These are phyloP conservation scores for Mobula hypostoma DNA, from an alignment of 2,113 vertebrate species.

Conservation along the genomic window DNA sequence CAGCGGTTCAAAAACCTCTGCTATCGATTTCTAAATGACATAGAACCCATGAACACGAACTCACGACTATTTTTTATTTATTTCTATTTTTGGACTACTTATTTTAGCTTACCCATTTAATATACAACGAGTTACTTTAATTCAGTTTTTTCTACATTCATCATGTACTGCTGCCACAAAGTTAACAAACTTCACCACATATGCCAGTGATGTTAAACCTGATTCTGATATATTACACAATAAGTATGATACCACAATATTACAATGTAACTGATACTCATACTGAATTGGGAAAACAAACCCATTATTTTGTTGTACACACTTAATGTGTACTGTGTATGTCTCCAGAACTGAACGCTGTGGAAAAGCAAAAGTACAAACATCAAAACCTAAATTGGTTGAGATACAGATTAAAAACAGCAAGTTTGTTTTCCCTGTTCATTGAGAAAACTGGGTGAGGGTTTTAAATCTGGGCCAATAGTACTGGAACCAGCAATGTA, in stretches of 20 bases:
- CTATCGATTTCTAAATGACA: too few relatives aligned
- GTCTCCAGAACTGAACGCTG: neutral
- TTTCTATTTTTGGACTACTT: too few relatives aligned
- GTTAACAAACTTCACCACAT: too few relatives aligned
- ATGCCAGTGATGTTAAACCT: too few relatives aligned
- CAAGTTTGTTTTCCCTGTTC: neutral
- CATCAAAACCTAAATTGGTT: neutral
- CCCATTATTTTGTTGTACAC: neutral
- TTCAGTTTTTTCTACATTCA: too few relatives aligned
- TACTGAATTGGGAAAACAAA: neutral
- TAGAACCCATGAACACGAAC: too few relatives aligned
- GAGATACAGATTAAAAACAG: neutral
- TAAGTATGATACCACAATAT: neutral
- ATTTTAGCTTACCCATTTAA: too few relatives aligned
- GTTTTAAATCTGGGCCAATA: neutral
- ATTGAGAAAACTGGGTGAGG: conserved; percentile 11
- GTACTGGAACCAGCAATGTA: neutral
- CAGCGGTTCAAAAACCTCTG: too few relatives aligned
- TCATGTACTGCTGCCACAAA: too few relatives aligned
- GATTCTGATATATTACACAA: too few relatives aligned
- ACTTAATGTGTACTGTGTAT: neutral
- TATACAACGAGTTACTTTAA: too few relatives aligned
- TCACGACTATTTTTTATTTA: too few relatives aligned
- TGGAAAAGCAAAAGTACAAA: neutral
- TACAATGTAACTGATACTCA: neutral